A percentile compares a stretch with the other conserved stretches of the same genome.
Conservation (phyloP, 64 coral and sea anemone genomes). For the Anthopleura sola region DNA sequence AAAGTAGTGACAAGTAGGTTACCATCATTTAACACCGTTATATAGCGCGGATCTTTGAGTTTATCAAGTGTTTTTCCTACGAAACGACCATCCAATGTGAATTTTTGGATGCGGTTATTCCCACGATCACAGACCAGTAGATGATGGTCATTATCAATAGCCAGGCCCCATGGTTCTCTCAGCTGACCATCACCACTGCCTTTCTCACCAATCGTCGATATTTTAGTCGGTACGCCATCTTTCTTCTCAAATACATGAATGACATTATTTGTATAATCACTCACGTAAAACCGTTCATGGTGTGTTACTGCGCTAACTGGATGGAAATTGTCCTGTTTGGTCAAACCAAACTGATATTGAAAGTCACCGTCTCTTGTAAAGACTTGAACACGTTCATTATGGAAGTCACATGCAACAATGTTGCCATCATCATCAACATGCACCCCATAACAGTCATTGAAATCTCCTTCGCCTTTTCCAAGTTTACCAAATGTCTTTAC, state of each 20-base stretch:
- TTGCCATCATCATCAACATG: conserved; percentile 22
- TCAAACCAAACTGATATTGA: background rate
- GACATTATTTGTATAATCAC: conserved; percentile 6
- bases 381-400: conserved; percentile 13
- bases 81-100: background rate
- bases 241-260: conserved; percentile 21
- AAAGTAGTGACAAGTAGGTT: too few species aligned
- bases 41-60: background rate
- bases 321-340: background rate
- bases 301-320: background rate
- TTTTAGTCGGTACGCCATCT: background rate
- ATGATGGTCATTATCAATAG: conserved; percentile 10
- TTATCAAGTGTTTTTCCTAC: background rate
- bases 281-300: background rate
- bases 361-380: background rate
- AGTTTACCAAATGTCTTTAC: conserved; percentile 18
- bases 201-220: background rate
- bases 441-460: conserved; percentile 15
- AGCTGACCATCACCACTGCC: background rate
- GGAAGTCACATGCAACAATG: conserved; percentile 29
- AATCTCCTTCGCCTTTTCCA: conserved; percentile 23
- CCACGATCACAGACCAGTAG: conserved; percentile 13
- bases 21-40: background rate
- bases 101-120: background rate
- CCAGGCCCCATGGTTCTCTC: background rate